Conservation (phyloP, 1,140 invertebrate species). For the Reticulitermes speratus region DNA sequence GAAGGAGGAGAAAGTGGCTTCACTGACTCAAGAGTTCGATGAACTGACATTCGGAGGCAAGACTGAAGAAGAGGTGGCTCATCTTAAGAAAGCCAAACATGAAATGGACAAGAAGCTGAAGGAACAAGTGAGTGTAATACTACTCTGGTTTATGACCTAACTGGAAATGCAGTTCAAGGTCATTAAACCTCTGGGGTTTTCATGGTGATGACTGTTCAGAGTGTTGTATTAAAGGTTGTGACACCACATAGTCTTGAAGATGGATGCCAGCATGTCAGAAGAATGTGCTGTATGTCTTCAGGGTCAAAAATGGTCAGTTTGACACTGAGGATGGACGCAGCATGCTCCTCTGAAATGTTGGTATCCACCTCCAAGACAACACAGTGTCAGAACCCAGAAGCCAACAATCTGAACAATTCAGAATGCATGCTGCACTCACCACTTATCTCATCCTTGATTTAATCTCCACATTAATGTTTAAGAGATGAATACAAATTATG, state of each 20-base stretch:
- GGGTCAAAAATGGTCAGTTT: too few relatives aligned
- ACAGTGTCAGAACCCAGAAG: too few relatives aligned
- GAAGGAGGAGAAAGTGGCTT: slow-evolving; percentile 77
- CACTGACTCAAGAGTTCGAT: slow-evolving; percentile 78
- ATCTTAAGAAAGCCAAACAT: slow-evolving; percentile 77
- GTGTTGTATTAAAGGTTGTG: background rate
- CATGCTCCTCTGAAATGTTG: too few relatives aligned
- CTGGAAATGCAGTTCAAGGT: background rate
- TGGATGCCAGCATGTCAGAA: too few relatives aligned
- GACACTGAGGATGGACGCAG: too few relatives aligned
- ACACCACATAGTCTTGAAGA: background rate
- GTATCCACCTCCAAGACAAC: too few relatives aligned
- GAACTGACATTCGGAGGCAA: slow-evolving; percentile 78
- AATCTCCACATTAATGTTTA: too few relatives aligned
- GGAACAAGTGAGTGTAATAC: slow-evolving; percentile 61
- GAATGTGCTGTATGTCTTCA: too few relatives aligned
- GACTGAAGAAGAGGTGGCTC: slow-evolving; percentile 82
- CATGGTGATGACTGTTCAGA: background rate
- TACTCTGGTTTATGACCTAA: background rate
- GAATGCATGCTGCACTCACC: too few relatives aligned
- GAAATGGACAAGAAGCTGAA: slow-evolving; percentile 84
- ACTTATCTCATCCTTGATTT: too few relatives aligned
- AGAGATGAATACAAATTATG: too few relatives aligned
- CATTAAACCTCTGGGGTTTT: background rate
- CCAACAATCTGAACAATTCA: too few relatives aligned